Evolutionary conservation across 2,113 vertebrate species (phyloP).

Genomic region (Pitta sordida): DNA sequence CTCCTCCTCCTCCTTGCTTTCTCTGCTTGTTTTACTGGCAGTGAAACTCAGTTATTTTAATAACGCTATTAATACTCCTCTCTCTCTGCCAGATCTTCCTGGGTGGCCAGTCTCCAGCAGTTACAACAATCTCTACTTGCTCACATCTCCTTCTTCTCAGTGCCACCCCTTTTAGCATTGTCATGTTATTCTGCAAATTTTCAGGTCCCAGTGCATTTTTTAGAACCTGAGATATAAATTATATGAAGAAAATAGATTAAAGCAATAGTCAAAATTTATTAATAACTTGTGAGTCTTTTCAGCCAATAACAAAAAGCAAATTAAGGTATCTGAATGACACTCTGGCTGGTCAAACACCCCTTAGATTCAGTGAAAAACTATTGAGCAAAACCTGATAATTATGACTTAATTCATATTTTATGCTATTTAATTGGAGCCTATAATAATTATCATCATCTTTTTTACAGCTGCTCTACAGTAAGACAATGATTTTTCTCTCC

Average conservation of each 20-base stretch:
- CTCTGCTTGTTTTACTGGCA: constrained; percentile 6
- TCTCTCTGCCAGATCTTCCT: constrained; percentile 42
- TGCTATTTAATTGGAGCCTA: background rate
- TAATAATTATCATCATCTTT: background rate
- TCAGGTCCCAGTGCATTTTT: background rate
- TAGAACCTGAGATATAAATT: background rate
- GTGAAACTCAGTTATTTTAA: constrained; percentile 42
- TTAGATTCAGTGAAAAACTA: background rate
- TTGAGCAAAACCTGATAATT: background rate
- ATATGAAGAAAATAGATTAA: background rate
- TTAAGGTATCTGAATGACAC: background rate
- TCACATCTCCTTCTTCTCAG: background rate
- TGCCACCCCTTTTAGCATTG: background rate
- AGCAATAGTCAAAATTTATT: background rate
- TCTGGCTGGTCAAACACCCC: background rate
- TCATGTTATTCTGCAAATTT: background rate
- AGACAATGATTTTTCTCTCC: background rate
- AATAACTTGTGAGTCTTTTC: background rate
- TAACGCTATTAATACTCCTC: constrained; percentile 1
- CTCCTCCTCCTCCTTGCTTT: constrained; percentile 19
- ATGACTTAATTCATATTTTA: background rate
- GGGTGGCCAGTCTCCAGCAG: constrained; percentile 30
- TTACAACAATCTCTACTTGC: background rate
- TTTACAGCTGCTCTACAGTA: background rate
- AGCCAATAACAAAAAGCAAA: background rate